Evolutionary conservation across 2,797 vertebrate species (phyloP).

Genomic region (Pachyuromys duprasi): DNA sequence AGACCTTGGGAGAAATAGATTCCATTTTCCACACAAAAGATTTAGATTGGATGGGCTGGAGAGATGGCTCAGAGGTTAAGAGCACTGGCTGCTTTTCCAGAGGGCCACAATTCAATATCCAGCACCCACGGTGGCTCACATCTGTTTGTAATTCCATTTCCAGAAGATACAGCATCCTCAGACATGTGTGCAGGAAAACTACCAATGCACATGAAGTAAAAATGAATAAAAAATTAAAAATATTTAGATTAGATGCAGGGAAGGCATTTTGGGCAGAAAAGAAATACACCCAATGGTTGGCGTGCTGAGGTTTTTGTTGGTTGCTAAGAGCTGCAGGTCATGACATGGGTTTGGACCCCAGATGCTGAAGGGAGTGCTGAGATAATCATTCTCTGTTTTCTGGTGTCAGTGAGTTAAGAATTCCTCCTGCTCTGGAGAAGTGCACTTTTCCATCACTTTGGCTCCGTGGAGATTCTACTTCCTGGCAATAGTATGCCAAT

Average conservation of each 20-base stretch:
- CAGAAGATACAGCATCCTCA: too few relatives aligned
- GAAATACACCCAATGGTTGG: fast-evolving
- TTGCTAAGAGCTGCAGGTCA: background rate
- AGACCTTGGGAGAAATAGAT: background rate
- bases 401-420: background rate
- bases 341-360: background rate
- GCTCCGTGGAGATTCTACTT: background rate
- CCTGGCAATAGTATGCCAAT: fast-evolving
- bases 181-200: too few relatives aligned
- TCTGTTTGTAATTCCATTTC: too few relatives aligned
- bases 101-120: too few relatives aligned
- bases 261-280: background rate
- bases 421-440: background rate
- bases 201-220: too few relatives aligned
- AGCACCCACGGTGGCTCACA: too few relatives aligned
- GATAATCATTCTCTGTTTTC: background rate
- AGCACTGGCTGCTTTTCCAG: too few relatives aligned
- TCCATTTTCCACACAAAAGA: background rate
- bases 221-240: background rate
- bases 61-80: too few relatives aligned
- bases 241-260: background rate
- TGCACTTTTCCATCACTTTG: background rate
- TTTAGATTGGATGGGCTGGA: background rate
- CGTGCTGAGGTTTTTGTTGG: background rate
- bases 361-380: background rate